phyloP scores from a whole-genome alignment of 2,888 invertebrate genomes.

The Caenorhabditis panamensis region DNA sequence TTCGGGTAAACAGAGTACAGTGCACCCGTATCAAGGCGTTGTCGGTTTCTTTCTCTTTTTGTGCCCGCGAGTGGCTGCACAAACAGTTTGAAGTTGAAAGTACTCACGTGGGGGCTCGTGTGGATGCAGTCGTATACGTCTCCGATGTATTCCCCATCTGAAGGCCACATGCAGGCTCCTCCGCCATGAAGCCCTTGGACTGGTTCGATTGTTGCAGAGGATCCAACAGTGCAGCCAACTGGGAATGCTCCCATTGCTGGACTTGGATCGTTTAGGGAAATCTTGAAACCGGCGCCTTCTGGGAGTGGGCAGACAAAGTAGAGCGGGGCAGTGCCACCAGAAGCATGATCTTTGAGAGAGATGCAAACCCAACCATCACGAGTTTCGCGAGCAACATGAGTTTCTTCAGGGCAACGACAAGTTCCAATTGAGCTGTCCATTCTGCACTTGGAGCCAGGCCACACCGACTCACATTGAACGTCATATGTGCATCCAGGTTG shows the following conservation, averaged over 20 bases:
- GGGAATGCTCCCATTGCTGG: conserved; percentile 80
- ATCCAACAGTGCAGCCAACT: conserved; percentile 80
- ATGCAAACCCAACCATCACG: conserved; percentile 80
- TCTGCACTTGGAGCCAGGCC: conserved; percentile 79
- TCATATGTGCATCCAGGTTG: conserved; percentile 80
- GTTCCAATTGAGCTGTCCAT: conserved; percentile 73
- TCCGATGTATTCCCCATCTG: conserved; percentile 77
- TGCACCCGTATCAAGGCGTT: conserved; percentile 7
- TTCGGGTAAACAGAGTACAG: conserved; percentile 24
- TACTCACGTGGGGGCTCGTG: conserved; percentile 69
- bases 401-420: conserved; percentile 75
- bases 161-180: conserved; percentile 70
- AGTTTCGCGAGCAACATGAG: conserved; percentile 79
- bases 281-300: conserved; percentile 80
- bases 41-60: neutral
- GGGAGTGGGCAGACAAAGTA: conserved; percentile 77
- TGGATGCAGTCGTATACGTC: conserved; percentile 80
- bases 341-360: conserved; percentile 68
- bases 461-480: conserved; percentile 80
- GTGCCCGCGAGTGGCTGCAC: neutral
- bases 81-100: conserved; percentile 15
- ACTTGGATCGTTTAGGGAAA: conserved; percentile 80
- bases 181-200: conserved; percentile 79
- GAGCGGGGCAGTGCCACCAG: conserved; percentile 71
- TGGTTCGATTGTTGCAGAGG: conserved; percentile 76